Percentiles rank a stretch among this genome's conserved stretches.
Conservation (phyloP, 2,113 vertebrate genomes). For the Uropsilus gracilis region DNA sequence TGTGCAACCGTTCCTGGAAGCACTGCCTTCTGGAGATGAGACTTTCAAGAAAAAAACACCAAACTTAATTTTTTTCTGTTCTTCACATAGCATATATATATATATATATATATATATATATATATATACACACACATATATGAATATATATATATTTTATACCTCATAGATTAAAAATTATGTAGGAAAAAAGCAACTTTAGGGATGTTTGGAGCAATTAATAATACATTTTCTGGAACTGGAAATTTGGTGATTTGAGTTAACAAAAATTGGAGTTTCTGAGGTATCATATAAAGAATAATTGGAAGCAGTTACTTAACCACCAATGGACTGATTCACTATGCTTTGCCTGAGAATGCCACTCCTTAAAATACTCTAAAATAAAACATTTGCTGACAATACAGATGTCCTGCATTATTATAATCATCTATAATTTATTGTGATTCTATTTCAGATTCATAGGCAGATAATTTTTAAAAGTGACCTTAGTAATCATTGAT, state of each 20-base stretch:
- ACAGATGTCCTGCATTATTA: background rate
- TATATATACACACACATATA: too few relatives aligned
- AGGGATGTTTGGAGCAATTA: background rate
- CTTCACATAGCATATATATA: background rate
- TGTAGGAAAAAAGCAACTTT: background rate
- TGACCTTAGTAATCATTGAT: background rate
- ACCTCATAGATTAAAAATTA: constrained; percentile 41
- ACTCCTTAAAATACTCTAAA: background rate
- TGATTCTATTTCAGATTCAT: constrained; percentile 1
- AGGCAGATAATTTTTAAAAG: background rate
- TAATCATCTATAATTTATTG: background rate
- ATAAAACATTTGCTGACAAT: background rate
- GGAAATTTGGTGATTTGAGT: background rate
- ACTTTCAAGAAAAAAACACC: constrained; percentile 68
- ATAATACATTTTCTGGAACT: background rate
- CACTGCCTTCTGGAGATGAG: constrained; percentile 69
- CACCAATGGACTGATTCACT: background rate
- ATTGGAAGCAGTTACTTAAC: background rate
- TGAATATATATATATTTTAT: constrained; percentile 2
- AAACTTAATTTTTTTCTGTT: background rate
- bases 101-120: too few relatives aligned
- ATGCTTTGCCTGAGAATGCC: background rate
- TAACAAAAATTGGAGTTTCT: background rate
- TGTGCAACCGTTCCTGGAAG: constrained; percentile 71
- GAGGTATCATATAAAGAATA: background rate